phyloP scores from a whole-genome alignment of 2,113 vertebrate species.

The Myrmecobius fasciatus region DNA sequence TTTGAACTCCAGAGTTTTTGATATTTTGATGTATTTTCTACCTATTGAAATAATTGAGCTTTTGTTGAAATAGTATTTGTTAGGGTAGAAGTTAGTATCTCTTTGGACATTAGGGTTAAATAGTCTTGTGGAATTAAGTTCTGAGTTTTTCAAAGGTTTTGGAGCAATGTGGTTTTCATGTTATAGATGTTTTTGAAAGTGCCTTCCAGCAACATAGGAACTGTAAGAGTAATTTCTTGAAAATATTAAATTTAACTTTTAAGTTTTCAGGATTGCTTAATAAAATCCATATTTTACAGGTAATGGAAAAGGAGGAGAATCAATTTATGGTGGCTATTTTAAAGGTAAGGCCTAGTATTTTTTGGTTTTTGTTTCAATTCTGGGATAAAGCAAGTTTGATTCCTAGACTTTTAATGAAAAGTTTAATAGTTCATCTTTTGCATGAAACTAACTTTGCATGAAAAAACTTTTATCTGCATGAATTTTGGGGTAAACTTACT shows the following conservation, averaged over 20 bases:
- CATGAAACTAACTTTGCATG: conserved; percentile 93
- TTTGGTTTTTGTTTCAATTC: conserved; percentile 77
- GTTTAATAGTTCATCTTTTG: conserved; percentile 87
- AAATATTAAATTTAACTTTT: conserved; percentile 29
- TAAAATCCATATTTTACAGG: conserved; percentile 82
- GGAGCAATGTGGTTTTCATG: background rate
- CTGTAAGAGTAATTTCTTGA: conserved; percentile 42
- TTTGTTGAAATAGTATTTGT: conserved; percentile 25
- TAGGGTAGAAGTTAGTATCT: conserved; percentile 12
- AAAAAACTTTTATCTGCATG: conserved; percentile 86
- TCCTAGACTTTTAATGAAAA: conserved; percentile 82
- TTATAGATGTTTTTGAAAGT: background rate
- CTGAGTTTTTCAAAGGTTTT: conserved; percentile 20
- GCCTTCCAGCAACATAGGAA: conserved; percentile 40
- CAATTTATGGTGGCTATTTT: conserved; percentile 98
- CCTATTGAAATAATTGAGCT: conserved; percentile 40
- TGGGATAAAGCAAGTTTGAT: conserved; percentile 81
- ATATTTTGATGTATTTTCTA: conserved; percentile 42
- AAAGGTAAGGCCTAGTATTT: conserved; percentile 91
- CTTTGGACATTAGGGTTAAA: conserved; percentile 53
- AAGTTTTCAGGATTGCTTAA: conserved; percentile 40
- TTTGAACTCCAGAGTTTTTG: background rate
- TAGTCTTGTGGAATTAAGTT: conserved; percentile 27
- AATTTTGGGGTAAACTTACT: conserved; percentile 82
- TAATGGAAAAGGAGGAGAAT: conserved; percentile 99